Base-by-base conservation (phyloP, 2,797 vertebrate genomes). In the Coregonus sp. region DNA sequence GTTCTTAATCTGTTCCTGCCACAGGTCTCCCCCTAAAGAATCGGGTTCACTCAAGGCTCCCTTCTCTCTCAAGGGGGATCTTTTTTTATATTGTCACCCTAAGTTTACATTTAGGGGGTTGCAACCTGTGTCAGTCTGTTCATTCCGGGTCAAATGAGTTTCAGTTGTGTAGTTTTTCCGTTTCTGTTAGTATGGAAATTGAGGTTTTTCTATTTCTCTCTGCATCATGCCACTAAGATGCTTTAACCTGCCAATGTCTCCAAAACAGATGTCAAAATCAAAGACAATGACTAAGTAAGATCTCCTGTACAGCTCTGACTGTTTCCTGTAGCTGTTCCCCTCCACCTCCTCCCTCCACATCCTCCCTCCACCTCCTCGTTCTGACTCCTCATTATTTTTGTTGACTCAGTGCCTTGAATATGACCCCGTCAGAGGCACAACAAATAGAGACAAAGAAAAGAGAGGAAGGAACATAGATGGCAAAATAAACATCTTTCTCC, bases 381-480 rank as follows among this genome's bases (percentile, higher is more conserved):
- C 69, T 81, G 69, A 78, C 51, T 77, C 2, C 66, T 29, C 76
- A 40, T 9, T 20, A 50, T 31, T 37, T 83, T 61, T 79, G 20
- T 56, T 75, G 77, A 65, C 67, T 52, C 18, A 14, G 67, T 78
- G 69, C 50, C 83, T 83, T 80, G 12, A 75, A 56, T 74, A 59
- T 84, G 82, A 88, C 74, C 80, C 75, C n/a, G 29, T 73, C 59
- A 71, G 15, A 63, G 16, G 72, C 72, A 40, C 37, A 59, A 25
- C 70, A 68, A 68, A 37, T 33, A 33, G 70, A n/a, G 9, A 40
- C 52, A 76, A 25, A 51, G 31, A 65, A 12, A 72, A 47, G n/a
- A n/a, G 31, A 72, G 70, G 4, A 61, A 20, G 69, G 47, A 75
- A 56, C 0, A 51, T 75, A 80, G 66, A 79, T 79, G 67, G 76